Percentiles rank a stretch among this genome's conserved stretches.
phyloP scores from a whole-genome alignment of 2,113 vertebrate species.

The Plecturocebus donacophilus region DNA sequence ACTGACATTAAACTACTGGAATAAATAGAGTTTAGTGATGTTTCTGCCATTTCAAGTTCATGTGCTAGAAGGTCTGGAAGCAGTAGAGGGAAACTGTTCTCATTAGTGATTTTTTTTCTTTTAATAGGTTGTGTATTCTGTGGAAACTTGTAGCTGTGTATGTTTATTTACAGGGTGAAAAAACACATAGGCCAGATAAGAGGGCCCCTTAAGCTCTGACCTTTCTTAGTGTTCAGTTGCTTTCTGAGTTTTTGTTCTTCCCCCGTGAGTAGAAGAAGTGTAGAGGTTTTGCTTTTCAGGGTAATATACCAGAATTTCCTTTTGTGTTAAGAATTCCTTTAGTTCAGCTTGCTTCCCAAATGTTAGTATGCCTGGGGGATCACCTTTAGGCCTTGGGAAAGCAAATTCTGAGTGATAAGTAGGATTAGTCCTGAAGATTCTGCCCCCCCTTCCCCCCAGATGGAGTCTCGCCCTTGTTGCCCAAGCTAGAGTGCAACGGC shows the following conservation, averaged over 20 bases:
- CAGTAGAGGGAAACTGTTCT: background rate
- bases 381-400: background rate
- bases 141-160: background rate
- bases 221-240: background rate
- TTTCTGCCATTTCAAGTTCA: conserved; percentile 27
- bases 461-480: too few species aligned
- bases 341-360: background rate
- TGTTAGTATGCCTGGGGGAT: background rate
- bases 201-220: background rate
- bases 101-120: background rate
- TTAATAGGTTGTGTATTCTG: background rate
- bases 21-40: background rate
- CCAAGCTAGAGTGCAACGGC: too few species aligned
- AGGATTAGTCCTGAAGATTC: background rate
- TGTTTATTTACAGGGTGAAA: background rate
- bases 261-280: background rate
- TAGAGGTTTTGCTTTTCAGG: background rate
- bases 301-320: background rate
- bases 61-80: background rate
- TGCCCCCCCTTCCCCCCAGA: background rate
- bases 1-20: background rate
- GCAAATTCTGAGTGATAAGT: background rate
- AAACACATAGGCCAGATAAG: background rate
- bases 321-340: background rate
- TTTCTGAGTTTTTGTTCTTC: background rate